Base-by-base conservation (phyloP, 2,888 invertebrate genomes). In the Hirtodrosophila histrioides region DNA sequence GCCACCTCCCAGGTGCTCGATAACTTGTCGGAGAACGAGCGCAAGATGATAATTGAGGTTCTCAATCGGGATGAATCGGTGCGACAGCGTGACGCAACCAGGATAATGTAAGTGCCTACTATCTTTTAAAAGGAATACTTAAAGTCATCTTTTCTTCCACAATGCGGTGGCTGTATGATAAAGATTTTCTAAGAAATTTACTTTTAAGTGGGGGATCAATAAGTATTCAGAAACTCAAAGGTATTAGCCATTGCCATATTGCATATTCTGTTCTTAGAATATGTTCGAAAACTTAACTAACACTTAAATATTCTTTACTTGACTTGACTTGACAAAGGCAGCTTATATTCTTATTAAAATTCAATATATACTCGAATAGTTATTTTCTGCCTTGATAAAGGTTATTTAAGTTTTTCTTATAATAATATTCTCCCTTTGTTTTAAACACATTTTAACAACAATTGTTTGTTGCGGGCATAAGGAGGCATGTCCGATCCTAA, bases 31-130 rank as follows among this genome's bases (percentile, higher is more conserved):
- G 92, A 91, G 33, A 89, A 88, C 31, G 93, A 93, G 73, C 91
- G 93, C 43, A 92, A 93, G 86, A 92, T 93, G 86, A 93, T 93
- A 78, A 91, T 93, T 65, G 92, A 92, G 65, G 93, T 93, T 41
- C 88, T 93, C 50, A 92, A 92, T 70, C 91, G 93, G 45, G 93
- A 93, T 78, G 93, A 93, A 80, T 91, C 91, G 58, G 89, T 93
- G 40, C 90, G 93, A 10, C 92, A 93, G 75, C 91, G 92, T 11
- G 93, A 93, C 86, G 92, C 93, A 12, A 90, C 92, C 23, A 89
- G 92, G 67, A 91, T 93, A 69, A 92, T 93, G 93, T 93, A 89
- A 93, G 93, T 93, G 71, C 24, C 37, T n/a, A 12, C 1, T 4
- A 36, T 7, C 7, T 5, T 29, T 8, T n/a, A 29, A 12, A 10